These are phyloP conservation scores for Vireo griseus DNA, from an alignment of 2,797 vertebrate genomes.

Conservation along the genomic window DNA sequence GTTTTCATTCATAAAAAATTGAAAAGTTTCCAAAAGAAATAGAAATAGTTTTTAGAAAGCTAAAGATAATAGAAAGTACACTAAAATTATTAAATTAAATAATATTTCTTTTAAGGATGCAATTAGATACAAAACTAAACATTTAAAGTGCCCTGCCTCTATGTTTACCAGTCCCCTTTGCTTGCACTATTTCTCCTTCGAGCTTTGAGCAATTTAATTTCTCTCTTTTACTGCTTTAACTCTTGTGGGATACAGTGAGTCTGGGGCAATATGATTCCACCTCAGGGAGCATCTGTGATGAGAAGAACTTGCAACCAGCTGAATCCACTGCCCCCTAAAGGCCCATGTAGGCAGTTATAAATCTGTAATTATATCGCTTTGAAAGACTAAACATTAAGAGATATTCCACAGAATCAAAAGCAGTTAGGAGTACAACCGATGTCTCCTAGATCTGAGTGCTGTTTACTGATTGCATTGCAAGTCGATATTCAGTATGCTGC, in stretches of 20 bases:
- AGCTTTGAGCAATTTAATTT: neutral
- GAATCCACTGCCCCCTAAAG: neutral
- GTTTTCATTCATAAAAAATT: neutral
- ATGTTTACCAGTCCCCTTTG: neutral
- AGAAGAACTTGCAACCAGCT: neutral
- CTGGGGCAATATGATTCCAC: neutral
- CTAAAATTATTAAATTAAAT: neutral
- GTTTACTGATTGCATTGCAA: neutral
- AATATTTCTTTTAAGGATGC: neutral
- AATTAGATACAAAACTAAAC: neutral
- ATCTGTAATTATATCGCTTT: neutral
- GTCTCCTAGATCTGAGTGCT: neutral
- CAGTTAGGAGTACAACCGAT: neutral
- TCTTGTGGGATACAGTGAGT: neutral
- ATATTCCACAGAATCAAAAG: neutral
- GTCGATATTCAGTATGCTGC: neutral
- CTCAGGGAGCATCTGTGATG: neutral
- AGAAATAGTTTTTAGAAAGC: neutral
- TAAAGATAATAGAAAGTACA: neutral
- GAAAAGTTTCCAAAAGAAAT: neutral
- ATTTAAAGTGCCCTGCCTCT: neutral
- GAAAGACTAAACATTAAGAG: neutral
- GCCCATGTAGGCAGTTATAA: neutral
- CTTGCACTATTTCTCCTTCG: neutral
- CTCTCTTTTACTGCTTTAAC: neutral